phyloP scores from a whole-genome alignment of 2,113 vertebrate genomes.

The Gallinago paraguaiae region DNA sequence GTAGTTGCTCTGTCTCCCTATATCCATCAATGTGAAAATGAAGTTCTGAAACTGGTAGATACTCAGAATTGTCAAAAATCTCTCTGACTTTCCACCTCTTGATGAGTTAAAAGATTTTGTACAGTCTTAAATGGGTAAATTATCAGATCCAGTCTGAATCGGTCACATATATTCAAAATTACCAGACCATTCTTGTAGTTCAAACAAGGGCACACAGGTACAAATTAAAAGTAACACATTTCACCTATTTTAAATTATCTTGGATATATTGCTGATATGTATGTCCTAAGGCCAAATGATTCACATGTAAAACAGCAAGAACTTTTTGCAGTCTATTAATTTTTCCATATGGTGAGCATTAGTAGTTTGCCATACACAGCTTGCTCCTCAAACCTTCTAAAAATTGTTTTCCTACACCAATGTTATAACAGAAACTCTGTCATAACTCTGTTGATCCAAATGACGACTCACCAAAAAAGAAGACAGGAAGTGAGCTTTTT shows the following conservation, averaged over 20 bases:
- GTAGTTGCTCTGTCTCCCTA: background rate
- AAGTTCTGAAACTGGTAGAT: background rate
- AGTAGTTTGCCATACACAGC: slow-evolving; percentile 34
- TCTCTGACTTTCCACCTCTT: background rate
- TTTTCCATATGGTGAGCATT: slow-evolving; percentile 29
- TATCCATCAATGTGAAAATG: background rate
- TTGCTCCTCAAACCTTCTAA: background rate
- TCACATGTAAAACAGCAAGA: background rate
- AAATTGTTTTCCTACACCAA: background rate
- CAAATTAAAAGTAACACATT: background rate
- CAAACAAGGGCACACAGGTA: background rate
- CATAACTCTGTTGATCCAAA: background rate
- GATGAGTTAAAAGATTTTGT: background rate
- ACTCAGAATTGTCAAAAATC: background rate
- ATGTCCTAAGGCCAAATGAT: background rate
- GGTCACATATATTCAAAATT: background rate
- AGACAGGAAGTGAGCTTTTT: background rate
- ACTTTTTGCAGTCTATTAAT: slow-evolving; percentile 19
- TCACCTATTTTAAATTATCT: background rate
- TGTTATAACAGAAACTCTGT: background rate
- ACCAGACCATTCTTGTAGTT: background rate
- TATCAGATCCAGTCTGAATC: background rate
- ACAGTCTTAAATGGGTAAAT: background rate
- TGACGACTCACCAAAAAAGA: background rate
- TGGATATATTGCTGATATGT: background rate